Evolutionary conservation across 2,113 vertebrate genomes (phyloP), one percentile per base, ranked within the genome.

Genomic region (Rousettus leschenaultii): DNA sequence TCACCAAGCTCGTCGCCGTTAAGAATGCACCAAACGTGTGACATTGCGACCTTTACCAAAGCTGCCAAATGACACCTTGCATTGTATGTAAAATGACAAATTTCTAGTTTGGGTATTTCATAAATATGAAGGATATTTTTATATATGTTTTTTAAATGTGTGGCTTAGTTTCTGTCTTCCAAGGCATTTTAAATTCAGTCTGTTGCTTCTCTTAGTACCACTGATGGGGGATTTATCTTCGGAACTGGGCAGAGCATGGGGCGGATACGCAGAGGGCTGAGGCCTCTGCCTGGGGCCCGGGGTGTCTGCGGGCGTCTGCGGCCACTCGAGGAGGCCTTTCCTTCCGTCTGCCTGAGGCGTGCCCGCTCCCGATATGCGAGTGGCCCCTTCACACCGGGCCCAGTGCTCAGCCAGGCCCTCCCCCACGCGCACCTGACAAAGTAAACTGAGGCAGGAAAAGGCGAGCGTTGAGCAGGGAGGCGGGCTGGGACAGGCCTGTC

Each of bases 271-370:
- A 21, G 55, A 57, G 55, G 55, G 55, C 22, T 22, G 9, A 28
- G 48, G 55, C 2, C 16, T 28, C 9, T 13, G 4, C 43, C 38
- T 33, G 48, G 26, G 59, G 61, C 4, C 0, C 10, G 38, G 5
- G 19, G 30, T 3, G 14, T 7, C 11, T n/a, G 0, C 43, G 0
- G 6, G 13, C 5, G 4, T 51, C 26, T 26, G 53, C 6, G 55
- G 55, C 18, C 53, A 21, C 55, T 22, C 6, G 3, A 9, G 22
- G 7, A 45, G 0, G 38, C 3, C 40, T 21, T 9, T 19, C 28
- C 35, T 30, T 53, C 15, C 33, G 13, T 18, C 63, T 14, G 30
- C 63, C 73, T 22, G 57, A 35, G 18, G 21, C 12, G 51, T 38
- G 18, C n/a, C 9, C 16, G 8, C 48, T 21, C 45, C 68, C 3